Base-by-base conservation (phyloP, 1,140 invertebrate species). In the Zaprionus inermis region DNA sequence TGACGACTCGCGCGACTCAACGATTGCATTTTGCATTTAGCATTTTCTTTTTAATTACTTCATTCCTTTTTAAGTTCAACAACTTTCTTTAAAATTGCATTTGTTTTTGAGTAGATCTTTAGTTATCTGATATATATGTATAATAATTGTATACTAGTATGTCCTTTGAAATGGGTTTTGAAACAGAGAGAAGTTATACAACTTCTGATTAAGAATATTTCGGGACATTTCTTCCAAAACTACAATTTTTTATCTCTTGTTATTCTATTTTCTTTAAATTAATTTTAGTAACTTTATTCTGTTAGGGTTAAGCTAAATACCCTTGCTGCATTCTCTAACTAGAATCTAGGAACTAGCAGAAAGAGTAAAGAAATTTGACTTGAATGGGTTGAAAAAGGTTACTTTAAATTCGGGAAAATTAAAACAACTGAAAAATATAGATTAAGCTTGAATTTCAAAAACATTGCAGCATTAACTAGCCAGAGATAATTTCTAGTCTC, bases 1-100 rank as follows among this genome's bases (percentile, higher is more conserved):
- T 89, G 83, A 88, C 83, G 76, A 89, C 83, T 82, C 56, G 20
- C 72, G 59, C 69, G 63, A 70, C 61, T 70, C 66, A 59, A 68
- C 64, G 72, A 83, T 89, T 74, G 75, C 71, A 78, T 79, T 82
- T 57, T 72, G 64, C 68, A 54, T 16, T 67, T 79, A 56, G 56
- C 60, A 69, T 79, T 79, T 51, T 57, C 51, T 32, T 76, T 68
- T n/a, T 0, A 54, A 54, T 5, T 51, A 22, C 24, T 51, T 51
- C 2, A 16, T 44, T n/a, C 14, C n/a, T 44, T 22, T 22, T 12
- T 49, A 49, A 46, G 44, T 49, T 22, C 6, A 49, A 49, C 44
- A 49, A 49, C 11, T 22, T 44, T n/a, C n/a, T 10, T 44, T 44
- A 16, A 16, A 44, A 44, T 44, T 44, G 38, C 38, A 16, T 18